Base-by-base conservation (phyloP, 2,888 invertebrate species). In the Diplolepis rosae region DNA sequence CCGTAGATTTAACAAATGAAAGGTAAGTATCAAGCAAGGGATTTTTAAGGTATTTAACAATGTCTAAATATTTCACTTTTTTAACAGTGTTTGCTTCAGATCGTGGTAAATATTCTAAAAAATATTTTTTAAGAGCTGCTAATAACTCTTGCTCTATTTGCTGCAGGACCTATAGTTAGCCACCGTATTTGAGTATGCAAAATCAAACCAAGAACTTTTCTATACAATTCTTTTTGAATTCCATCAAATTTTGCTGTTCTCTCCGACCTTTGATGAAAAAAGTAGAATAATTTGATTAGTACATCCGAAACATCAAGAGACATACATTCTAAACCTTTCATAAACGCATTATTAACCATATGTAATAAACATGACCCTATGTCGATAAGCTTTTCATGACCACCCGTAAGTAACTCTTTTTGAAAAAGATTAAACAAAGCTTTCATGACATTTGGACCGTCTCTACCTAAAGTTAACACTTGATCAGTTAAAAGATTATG, bases 131-230 rank as follows among this genome's bases (percentile, higher is more conserved):
- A 22, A 74, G 39, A 28, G 74, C 74, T 50, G 51, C 52, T 66
- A 71, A 65, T 52, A 72, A 70, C 45, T 74, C 72, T 24, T 30
- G 11, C 15, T 30, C 70, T 52, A 66, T 68, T 68, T 35, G 67
- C 71, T 45, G 71, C 69, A 39, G 52, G 52, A 35, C 69, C 67
- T 35, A 74, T 13, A 22, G 73, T 70, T 35, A 76, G 61, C 74
- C 76, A 76, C 66, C 76, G 61, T 13, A 65, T 70, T 27, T 48
- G 65, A 22, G 72, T 70, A 48, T 75, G 74, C 54, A 71, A 69
- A 28, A 74, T 66, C 45, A 75, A 50, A 4, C 27, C 27, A 13
- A 24, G 50, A 11, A 24, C 22, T 24, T 22, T 22, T 24, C 22
- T 24, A 74, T 18, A 66, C 39, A 68, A 61, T 68, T 56, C 18